Base-by-base conservation (phyloP, 37 sponge, comb jelly and placozoan species). In the Chondrosia reniformis region DNA sequence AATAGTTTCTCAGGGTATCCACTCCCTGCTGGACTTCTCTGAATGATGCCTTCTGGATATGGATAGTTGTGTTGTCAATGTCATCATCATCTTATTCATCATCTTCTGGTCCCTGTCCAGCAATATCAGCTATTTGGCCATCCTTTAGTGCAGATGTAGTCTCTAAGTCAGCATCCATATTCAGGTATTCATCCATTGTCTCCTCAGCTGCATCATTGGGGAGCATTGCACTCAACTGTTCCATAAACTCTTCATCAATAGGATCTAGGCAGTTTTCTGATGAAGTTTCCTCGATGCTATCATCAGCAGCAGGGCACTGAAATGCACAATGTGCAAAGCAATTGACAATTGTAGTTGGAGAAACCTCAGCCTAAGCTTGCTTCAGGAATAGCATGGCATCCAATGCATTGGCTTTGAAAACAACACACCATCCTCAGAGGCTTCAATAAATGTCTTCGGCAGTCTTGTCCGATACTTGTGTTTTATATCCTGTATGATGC, bases 51-150 rank as follows among this genome's bases (percentile, higher is more conserved):
- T 66, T 66, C 17, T 37, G 9, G 17, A 66, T n/a, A n/a, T n/a
- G n/a, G n/a, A n/a, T n/a, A n/a, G n/a, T n/a, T n/a, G n/a, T n/a
- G n/a, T n/a, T 66, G 9, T 12, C 33, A 31, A 66, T 33, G 30
- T 66, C 67, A 66, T 66, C 67, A 37, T 66, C 67, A 66, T 66
- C 67, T 24, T 61, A 22, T 25, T 61, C 63, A n/a, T n/a, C n/a
- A n/a, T n/a, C 67, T 66, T 36, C 37, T 36, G 67, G 37, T 66
- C 17, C 67, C 32, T 34, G 32, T 21, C 67, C 39, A 66, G 36
- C 67, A 33, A 34, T 34, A 8, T n/a, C n/a, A n/a, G n/a, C n/a
- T n/a, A n/a, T n/a, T n/a, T 66, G 39, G 17, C 17, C 36, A 40
- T 66, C 67, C 19, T 36, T 66, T 32, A 66, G 39, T 39, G 32